Evolutionary conservation across 2,797 vertebrate genomes (phyloP), one percentile per base, ranked within the genome.

Genomic region (Euphonia xanthogaster): DNA sequence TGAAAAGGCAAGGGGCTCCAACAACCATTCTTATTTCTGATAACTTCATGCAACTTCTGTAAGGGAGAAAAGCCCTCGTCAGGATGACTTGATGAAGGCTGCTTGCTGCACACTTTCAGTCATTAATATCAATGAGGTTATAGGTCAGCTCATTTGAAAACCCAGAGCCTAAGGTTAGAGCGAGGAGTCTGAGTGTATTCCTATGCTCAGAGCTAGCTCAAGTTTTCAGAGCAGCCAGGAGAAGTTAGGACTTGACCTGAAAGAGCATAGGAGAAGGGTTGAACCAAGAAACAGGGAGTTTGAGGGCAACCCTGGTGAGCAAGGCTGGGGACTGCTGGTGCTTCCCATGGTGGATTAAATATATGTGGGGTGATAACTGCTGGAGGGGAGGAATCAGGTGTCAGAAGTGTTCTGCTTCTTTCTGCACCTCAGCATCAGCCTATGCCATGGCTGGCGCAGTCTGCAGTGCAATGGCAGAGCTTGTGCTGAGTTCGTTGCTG

Each of bases 131-230:
- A 92, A 39, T 82, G 73, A 91, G 55, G 73, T 93, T 94, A 62
- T 86, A 90, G 94, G 90, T 92, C 93, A 88, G 47, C 44, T 63
- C 22, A 72, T 82, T 74, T 75, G 55, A 71, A 93, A 88, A 86
- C 37, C 5, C 18, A 60, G 51, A 82, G 37, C 44, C 66, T 68
- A 76, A 84, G 55, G 72, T 84, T 85, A 72, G 76, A 45, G 24
- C 0, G 1, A 72, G 39, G 21, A 94, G 8, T 44, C 47, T 79
- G 90, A 88, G 30, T 19, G 9, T 60, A 27, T 63, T 86, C 12
- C 42, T 61, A 18, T 15, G 23, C 14, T 65, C 54, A 44, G 47
- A 68, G n/a, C 10, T 81, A 88, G 23, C 19, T 88, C 51, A 65
- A 23, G 17, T 27, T 77, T 90, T 90, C 2, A 14, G 45, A 70